Conservation (phyloP, 2,888 invertebrate species). For the Tetropium fuscum region DNA sequence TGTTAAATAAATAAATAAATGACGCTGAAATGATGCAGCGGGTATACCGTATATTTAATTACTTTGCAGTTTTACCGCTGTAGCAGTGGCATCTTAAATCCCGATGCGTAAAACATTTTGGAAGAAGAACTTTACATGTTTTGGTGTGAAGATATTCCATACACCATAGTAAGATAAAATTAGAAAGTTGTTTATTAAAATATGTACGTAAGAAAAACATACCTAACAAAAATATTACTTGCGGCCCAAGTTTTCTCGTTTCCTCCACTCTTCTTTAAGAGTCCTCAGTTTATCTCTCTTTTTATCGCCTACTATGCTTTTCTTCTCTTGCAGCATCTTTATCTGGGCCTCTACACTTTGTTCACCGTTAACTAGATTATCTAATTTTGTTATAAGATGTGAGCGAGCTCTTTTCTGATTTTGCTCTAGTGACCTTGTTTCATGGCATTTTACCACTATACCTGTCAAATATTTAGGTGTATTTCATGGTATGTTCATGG, state of each 20-base stretch:
- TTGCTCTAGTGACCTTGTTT: constrained; percentile 81
- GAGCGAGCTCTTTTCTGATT: constrained; percentile 87
- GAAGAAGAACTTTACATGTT: too few species aligned
- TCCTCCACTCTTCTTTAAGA: constrained; percentile 80
- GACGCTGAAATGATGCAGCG: too few species aligned
- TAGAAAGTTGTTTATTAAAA: too few species aligned
- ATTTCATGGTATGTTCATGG: neutral
- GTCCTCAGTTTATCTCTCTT: constrained; percentile 71
- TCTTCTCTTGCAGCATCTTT: constrained; percentile 71
- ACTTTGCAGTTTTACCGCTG: too few species aligned
- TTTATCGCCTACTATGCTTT: constrained; percentile 63
- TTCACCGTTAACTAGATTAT: constrained; percentile 83
- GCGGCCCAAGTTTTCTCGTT: constrained; percentile 70
- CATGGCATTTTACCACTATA: constrained; percentile 88
- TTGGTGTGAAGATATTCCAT: too few species aligned
- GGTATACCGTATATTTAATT: too few species aligned
- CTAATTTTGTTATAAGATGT: constrained; percentile 81
- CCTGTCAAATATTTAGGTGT: constrained; percentile 72
- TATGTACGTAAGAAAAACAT: too few species aligned
- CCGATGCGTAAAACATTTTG: too few species aligned
- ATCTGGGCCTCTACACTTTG: constrained; percentile 83
- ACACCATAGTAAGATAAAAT: too few species aligned
- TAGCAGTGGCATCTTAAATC: too few species aligned
- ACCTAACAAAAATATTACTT: too few species aligned
- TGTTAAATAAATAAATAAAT: too few species aligned